Base-by-base conservation (phyloP, 2,888 invertebrate species). In the Chrysotoxum bicinctum region DNA sequence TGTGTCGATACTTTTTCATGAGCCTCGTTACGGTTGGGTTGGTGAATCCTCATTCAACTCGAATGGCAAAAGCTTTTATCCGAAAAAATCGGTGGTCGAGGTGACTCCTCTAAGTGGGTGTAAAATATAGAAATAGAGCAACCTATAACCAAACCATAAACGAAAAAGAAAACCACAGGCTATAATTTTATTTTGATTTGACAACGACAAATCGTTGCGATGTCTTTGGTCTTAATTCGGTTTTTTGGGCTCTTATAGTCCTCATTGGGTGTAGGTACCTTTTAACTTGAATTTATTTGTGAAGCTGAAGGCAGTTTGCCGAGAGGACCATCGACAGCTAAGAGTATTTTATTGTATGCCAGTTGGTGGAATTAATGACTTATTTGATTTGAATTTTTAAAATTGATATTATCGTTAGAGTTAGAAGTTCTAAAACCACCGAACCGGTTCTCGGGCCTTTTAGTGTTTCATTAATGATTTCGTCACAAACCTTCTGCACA, bases 161-260 rank as follows among this genome's bases (percentile, higher is more conserved):
- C 40, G 12, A 56, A 56, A 73, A 43, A n/a, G n/a, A 45, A 56
- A 68, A 80, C 68, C 84, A 60, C 81, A 77, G 56, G 68, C 81
- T 60, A 85, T 85, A 81, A 85, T 85, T 85, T 85, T 73, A 85
- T 69, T 85, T 85, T 85, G 85, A 85, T 85, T 81, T 85, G 85
- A 85, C 81, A 72, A 76, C 54, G 81, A 85, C 81, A 85, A 85
- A 85, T 85, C 76, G 85, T 73, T 85, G 35, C 68, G 68, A 69
- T 81, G 81, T 60, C 74, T 76, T 76, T 75, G 69, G 30, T 74
- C 40, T 40, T 23, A 26, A 52, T 69, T 56, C 62, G 16, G 23
- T 32, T 32, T 58, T 40, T 62, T 56, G 2, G 26, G n/a, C 40
- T 23, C 0, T 66, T 19, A 8, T 8, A 14, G 37, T 35, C 14